Conservation (phyloP, 1,140 invertebrate genomes). For the Grapholita molesta region DNA sequence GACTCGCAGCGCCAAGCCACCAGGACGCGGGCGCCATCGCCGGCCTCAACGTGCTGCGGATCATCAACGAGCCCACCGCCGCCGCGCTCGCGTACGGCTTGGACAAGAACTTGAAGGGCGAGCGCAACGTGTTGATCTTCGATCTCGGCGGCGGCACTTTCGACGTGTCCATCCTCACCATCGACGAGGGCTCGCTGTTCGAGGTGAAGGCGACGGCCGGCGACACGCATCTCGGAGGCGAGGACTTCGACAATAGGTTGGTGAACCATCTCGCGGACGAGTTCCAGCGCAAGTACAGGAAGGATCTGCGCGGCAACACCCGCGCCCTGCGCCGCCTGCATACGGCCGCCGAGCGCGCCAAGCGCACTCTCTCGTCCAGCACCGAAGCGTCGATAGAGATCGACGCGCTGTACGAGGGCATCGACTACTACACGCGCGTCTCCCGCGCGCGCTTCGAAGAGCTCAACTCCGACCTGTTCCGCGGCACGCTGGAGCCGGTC, state of each 20-base stretch:
- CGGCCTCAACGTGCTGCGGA: conserved; percentile 61
- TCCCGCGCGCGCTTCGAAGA: conserved; percentile 88
- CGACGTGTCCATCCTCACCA: conserved; percentile 84
- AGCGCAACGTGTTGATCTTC: conserved; percentile 70
- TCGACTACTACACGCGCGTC: conserved; percentile 57
- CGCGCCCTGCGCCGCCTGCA: conserved; percentile 76
- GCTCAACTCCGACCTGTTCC: conserved; percentile 66
- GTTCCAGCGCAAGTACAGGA: conserved; percentile 58
- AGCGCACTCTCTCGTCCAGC: conserved; percentile 58
- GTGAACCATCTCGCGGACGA: conserved; percentile 79
- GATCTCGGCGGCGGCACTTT: conserved; percentile 72
- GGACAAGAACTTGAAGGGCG: conserved; percentile 85
- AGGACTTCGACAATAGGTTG: conserved; percentile 86
- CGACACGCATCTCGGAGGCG: conserved; percentile 79
- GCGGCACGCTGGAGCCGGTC: conserved; percentile 27
- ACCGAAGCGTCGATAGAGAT: conserved; percentile 33
- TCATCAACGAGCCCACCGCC: conserved; percentile 84
- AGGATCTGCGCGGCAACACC: conserved; percentile 53
- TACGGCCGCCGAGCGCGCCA: conserved; percentile 76
- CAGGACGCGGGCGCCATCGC: conserved; percentile 81
- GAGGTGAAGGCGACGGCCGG: conserved; percentile 81
- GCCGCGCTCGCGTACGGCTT: conserved; percentile 84
- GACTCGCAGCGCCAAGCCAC: conserved; percentile 79
- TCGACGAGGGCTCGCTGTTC: conserved; percentile 82
- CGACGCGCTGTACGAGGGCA: conserved; percentile 50